Evolutionary conservation across 2,888 invertebrate genomes (phyloP).

Genomic region (Latrodectus elegans): DNA sequence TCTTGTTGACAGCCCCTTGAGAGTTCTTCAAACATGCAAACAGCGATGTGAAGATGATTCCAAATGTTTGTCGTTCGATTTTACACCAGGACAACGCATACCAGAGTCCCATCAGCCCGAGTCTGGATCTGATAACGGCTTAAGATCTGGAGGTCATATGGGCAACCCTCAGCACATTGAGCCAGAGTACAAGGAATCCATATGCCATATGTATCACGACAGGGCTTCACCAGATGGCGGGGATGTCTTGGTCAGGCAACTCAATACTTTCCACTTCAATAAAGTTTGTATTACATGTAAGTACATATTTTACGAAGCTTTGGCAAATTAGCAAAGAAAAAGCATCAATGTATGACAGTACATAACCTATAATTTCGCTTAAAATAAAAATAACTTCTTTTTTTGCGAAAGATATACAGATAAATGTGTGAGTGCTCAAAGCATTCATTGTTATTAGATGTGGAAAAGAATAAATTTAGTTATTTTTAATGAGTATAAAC

Average conservation of each 20-base stretch:
- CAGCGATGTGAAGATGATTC: constrained; percentile 86
- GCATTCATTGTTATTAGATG: too few relatives aligned
- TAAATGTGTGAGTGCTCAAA: too few relatives aligned
- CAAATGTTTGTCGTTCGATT: constrained; percentile 88
- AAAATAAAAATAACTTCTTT: too few relatives aligned
- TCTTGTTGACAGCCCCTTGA: constrained; percentile 88
- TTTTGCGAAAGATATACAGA: too few relatives aligned
- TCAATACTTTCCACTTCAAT: constrained; percentile 91
- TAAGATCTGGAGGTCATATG: not conserved
- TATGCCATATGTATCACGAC: constrained; percentile 77
- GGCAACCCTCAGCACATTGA: constrained; percentile 42
- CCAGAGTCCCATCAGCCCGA: constrained; percentile 26
- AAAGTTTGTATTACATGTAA: constrained; percentile 92
- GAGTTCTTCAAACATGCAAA: constrained; percentile 91
- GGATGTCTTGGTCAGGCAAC: constrained; percentile 88
- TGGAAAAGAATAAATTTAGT: too few relatives aligned
- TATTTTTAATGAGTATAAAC: too few relatives aligned
- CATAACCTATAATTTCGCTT: too few relatives aligned
- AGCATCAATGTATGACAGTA: too few relatives aligned
- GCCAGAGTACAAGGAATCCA: constrained; percentile 62
- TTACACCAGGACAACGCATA: constrained; percentile 80
- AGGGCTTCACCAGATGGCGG: constrained; percentile 91
- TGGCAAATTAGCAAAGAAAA: too few relatives aligned
- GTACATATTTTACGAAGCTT: constrained; percentile 74
- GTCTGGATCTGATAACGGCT: not conserved